phyloP scores from a whole-genome alignment of 2,797 vertebrate genomes.

The Macropus fuliginosus region DNA sequence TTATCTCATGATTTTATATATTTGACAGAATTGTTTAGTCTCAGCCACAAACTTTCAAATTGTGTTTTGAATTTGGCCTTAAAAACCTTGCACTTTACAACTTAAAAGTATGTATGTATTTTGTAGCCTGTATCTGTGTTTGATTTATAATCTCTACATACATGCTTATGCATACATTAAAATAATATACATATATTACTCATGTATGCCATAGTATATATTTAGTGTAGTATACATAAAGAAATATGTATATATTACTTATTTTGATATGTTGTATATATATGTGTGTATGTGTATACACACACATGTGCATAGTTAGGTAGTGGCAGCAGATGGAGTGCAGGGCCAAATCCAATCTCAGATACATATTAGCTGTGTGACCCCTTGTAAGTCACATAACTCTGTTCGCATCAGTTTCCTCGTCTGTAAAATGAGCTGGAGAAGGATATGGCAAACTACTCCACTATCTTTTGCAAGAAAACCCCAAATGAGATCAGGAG shows the following conservation, averaged over 20 bases:
- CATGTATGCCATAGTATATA: background rate
- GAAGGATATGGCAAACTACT: background rate
- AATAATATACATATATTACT: background rate
- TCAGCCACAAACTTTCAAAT: background rate
- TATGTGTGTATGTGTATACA: too few relatives aligned
- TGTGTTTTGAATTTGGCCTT: background rate
- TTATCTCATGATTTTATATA: background rate
- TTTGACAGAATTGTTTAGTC: background rate
- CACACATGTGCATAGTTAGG: too few relatives aligned
- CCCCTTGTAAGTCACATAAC: background rate
- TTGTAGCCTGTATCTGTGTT: background rate
- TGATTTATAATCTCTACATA: background rate
- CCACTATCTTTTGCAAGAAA: background rate
- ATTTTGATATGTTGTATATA: background rate
- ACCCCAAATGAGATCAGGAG: constrained; percentile 21
- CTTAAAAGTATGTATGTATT: background rate
- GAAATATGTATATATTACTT: background rate
- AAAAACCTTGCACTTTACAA: background rate
- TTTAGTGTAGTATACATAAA: background rate
- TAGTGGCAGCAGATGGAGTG: too few relatives aligned
- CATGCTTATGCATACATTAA: background rate
- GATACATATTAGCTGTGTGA: background rate
- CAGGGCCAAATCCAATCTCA: background rate
- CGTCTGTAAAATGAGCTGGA: background rate
- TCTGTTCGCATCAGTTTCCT: background rate